These are phyloP conservation scores for Tarsius wallacei DNA, from an alignment of 2,797 vertebrate species.

Conservation along the genomic window DNA sequence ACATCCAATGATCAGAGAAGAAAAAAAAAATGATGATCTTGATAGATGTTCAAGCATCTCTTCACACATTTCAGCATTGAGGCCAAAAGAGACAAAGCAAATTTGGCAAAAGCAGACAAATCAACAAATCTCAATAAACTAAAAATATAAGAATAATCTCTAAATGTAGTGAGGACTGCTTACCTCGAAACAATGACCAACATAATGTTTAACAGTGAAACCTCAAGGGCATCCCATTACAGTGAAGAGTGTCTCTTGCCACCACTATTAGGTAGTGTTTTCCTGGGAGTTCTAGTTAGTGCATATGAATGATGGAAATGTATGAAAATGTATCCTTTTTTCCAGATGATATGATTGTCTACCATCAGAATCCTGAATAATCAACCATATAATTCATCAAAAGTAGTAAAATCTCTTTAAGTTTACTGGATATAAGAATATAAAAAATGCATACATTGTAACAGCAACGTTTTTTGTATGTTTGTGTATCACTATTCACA, in stretches of 20 bases:
- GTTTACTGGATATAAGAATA: background rate
- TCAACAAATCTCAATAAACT: background rate
- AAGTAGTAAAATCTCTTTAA: conserved; percentile 13
- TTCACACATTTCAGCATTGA: background rate
- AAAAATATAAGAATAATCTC: conserved; percentile 17
- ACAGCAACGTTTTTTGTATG: background rate
- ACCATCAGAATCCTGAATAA: conserved; percentile 3
- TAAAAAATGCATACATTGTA: background rate
- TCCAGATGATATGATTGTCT: background rate
- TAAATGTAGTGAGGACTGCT: background rate
- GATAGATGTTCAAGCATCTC: background rate
- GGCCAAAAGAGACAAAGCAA: background rate
- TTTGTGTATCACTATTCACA: background rate
- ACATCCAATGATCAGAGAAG: background rate
- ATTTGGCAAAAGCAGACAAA: background rate
- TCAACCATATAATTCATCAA: background rate
- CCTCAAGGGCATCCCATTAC: background rate
- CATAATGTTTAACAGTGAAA: background rate
- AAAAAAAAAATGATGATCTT: conserved; percentile 9
- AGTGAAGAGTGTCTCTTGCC: background rate
- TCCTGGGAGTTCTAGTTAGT: background rate
- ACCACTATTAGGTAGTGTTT: background rate
- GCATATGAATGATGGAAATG: background rate
- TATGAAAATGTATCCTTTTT: background rate
- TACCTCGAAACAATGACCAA: background rate